Percentiles rank a stretch among this genome's conserved stretches.
phyloP scores from a whole-genome alignment of 2,113 vertebrate species.

The Gila orcuttii region DNA sequence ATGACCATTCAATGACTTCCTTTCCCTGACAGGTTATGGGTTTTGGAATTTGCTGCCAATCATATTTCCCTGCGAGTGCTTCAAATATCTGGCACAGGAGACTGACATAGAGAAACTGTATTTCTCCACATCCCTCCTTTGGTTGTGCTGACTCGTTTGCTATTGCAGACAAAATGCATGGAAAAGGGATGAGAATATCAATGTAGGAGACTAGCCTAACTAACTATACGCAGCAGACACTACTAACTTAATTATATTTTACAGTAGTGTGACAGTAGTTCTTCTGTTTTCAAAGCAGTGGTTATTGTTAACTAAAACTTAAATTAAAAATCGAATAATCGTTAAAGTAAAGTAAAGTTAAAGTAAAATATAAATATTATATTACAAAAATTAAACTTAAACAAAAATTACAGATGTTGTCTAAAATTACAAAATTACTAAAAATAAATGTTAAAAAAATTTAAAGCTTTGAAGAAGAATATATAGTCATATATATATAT shows the following conservation, averaged over 20 bases:
- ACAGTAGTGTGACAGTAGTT: neutral
- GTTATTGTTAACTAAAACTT: neutral
- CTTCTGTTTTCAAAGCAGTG: neutral
- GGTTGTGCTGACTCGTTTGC: neutral
- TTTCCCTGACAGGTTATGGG: slow-evolving; percentile 31
- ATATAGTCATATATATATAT: no score
- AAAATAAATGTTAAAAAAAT: no score
- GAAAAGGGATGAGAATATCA: neutral
- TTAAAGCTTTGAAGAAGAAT: no score
- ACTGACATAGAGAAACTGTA: slow-evolving; percentile 6
- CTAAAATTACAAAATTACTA: no score
- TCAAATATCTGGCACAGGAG: neutral
- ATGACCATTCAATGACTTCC: neutral
- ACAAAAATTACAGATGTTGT: no score
- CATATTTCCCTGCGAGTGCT: slow-evolving; percentile 27
- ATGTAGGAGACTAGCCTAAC: neutral
- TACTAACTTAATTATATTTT: neutral
- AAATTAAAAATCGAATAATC: neutral
- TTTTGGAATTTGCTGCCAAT: slow-evolving; percentile 25
- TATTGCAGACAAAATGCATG: neutral
- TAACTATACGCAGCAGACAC: neutral
- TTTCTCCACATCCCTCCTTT: neutral
- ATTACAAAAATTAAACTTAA: no score
- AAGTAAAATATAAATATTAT: neutral
- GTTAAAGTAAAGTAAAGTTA: no score